These are phyloP conservation scores for Achroia grisella DNA, from an alignment of 1,140 invertebrate species.

Conservation along the genomic window DNA sequence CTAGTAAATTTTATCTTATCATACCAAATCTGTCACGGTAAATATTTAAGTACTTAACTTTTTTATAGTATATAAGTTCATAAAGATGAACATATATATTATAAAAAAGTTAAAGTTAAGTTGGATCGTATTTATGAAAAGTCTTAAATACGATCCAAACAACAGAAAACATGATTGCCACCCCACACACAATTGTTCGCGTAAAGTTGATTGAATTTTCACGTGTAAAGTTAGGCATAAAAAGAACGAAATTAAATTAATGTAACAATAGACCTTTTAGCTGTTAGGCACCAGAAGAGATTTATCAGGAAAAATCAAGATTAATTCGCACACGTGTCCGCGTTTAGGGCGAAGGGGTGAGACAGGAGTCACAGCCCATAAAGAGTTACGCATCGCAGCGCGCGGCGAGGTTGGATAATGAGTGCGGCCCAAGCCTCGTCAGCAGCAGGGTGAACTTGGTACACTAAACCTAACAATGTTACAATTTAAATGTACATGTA, in stretches of 20 bases:
- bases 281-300: slow-evolving; percentile 17
- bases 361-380: slow-evolving; percentile 55
- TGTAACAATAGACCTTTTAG: slow-evolving; percentile 35
- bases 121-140: no score
- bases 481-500: no score
- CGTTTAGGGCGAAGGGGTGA: slow-evolving; percentile 61
- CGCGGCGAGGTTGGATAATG: slow-evolving; percentile 35
- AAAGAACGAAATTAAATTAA: slow-evolving; percentile 28
- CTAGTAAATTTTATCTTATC: no score
- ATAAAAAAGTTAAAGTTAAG: no score
- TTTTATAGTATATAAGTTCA: no score
- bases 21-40: no score
- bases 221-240: slow-evolving; percentile 8
- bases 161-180: neutral
- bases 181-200: slow-evolving; percentile 1
- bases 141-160: neutral
- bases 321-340: slow-evolving; percentile 66
- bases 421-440: slow-evolving; percentile 7
- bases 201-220: slow-evolving; percentile 2
- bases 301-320: slow-evolving; percentile 56
- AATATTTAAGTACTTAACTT: no score
- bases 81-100: no score
- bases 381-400: slow-evolving; percentile 54
- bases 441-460: no score
- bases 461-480: no score